phyloP scores from a whole-genome alignment of 2,113 vertebrate species.

The Choloepus hoffmanni region DNA sequence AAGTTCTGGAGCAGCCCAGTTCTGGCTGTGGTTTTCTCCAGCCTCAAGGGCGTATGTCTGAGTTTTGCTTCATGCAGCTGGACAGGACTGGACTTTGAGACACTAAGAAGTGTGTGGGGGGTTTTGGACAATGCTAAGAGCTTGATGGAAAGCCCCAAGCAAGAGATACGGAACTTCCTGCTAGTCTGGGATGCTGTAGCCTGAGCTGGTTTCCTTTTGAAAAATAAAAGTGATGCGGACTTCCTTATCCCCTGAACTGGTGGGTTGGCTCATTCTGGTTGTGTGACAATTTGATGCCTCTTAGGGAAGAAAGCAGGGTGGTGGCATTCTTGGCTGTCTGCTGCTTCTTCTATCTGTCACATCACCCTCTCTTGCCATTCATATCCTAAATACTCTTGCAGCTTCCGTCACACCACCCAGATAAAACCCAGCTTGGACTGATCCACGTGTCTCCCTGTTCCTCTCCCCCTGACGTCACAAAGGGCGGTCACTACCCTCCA shows the following conservation, averaged over 20 bases:
- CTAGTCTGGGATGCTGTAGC: not conserved
- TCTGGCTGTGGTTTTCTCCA: constrained; percentile 6
- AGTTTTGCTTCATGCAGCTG: not conserved
- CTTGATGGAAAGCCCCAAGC: not conserved
- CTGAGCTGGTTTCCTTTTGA: not conserved
- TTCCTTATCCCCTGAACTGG: not conserved
- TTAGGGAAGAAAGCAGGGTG: not conserved
- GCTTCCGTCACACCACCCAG: no score
- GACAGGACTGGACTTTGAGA: not conserved
- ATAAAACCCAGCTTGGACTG: not conserved
- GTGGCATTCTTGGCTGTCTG: accelerated
- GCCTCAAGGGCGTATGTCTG: not conserved
- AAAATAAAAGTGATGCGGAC: not conserved
- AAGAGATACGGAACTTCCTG: not conserved
- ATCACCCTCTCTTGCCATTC: not conserved
- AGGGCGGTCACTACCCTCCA: not conserved
- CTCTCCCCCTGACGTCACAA: not conserved
- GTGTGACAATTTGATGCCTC: not conserved
- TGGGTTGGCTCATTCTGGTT: not conserved
- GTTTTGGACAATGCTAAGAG: not conserved
- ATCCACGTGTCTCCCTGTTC: not conserved
- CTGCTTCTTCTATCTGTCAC: not conserved
- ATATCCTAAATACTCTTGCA: not conserved
- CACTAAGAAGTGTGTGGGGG: not conserved
- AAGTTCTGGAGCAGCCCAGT: not conserved